Evolutionary conservation across 2,113 vertebrate genomes (phyloP).

Genomic region (Semnornis frantzii): DNA sequence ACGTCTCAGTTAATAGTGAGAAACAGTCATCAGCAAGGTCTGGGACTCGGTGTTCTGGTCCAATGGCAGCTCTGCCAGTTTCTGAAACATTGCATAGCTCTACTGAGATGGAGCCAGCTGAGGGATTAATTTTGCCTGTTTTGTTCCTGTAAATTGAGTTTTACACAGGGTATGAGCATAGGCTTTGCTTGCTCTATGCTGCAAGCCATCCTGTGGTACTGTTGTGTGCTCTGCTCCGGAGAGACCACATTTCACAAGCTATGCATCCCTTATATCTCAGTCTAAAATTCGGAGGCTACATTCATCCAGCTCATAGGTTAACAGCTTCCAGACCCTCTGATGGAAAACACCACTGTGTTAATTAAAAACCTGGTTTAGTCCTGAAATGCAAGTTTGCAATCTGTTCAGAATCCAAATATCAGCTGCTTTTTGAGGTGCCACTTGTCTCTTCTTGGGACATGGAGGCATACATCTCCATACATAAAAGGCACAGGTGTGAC

Average conservation of each 20-base stretch:
- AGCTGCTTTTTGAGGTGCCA: neutral
- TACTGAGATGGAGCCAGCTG: neutral
- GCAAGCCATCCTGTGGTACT: neutral
- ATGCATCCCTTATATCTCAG: neutral
- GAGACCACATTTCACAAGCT: neutral
- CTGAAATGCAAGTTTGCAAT: neutral
- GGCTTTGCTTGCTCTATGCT: neutral
- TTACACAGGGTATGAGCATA: neutral
- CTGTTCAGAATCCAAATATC: neutral
- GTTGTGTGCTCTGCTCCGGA: neutral
- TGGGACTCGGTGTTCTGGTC: neutral
- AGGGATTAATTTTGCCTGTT: neutral
- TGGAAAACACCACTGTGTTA: neutral
- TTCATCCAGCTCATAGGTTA: neutral
- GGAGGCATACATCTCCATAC: neutral
- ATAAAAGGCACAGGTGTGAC: neutral
- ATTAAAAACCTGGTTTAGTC: neutral
- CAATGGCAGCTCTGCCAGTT: neutral
- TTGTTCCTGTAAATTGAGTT: neutral
- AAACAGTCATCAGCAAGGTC: neutral
- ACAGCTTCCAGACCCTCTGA: neutral
- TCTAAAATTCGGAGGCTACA: neutral
- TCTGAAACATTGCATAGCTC: neutral
- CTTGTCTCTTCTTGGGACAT: neutral
- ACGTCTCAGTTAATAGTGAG: slow-evolving; percentile 12